A percentile compares a stretch with the other conserved stretches of the same genome.
Conservation (phyloP, 92 coral and sea anemone genomes). For the Scolanthus callimorphus region DNA sequence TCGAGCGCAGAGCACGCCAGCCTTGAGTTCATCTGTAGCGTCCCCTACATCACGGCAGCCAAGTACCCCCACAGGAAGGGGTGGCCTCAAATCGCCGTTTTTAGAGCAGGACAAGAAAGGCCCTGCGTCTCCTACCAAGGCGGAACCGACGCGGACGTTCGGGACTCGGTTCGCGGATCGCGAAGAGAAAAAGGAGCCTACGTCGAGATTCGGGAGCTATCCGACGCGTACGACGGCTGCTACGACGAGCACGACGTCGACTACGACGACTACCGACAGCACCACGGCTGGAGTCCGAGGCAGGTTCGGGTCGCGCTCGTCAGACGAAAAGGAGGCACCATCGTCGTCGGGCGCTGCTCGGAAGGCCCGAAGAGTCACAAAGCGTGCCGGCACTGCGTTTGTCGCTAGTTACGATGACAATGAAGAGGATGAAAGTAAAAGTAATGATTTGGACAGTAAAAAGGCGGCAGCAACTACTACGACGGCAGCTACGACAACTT, state of each 20-base stretch:
- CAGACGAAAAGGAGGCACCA: slow-evolving; percentile 48
- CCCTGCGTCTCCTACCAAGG: slow-evolving; percentile 44
- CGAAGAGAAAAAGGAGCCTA: slow-evolving; percentile 50
- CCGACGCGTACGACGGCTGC: slow-evolving; percentile 73
- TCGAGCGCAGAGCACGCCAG: slow-evolving; percentile 54
- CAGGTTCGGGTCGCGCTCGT: slow-evolving; percentile 46
- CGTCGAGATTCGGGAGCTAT: slow-evolving; percentile 43
- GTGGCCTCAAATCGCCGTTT: slow-evolving; percentile 44
- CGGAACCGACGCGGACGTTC: slow-evolving; percentile 41
- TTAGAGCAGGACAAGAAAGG: slow-evolving; percentile 51
- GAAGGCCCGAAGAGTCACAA: slow-evolving; percentile 45
- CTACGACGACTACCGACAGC: slow-evolving; percentile 27
- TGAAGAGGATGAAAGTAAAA: slow-evolving; percentile 45
- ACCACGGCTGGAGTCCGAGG: slow-evolving; percentile 42
- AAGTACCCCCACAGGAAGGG: slow-evolving; percentile 4
- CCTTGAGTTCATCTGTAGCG: slow-evolving; percentile 23
- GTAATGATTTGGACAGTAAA: slow-evolving; percentile 22
- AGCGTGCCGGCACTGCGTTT: slow-evolving; percentile 63
- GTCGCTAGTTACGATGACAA: slow-evolving; percentile 45
- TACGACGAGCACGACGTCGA: slow-evolving; percentile 60
- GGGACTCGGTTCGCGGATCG: slow-evolving; percentile 37
- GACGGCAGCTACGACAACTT: too few species aligned
- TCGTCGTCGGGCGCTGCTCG: slow-evolving; percentile 31
- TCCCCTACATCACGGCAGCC: slow-evolving; percentile 23
- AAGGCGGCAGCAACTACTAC: slow-evolving; percentile 8